Evolutionary conservation across 1,140 invertebrate genomes (phyloP).

Genomic region (Nasonia vitripennis): DNA sequence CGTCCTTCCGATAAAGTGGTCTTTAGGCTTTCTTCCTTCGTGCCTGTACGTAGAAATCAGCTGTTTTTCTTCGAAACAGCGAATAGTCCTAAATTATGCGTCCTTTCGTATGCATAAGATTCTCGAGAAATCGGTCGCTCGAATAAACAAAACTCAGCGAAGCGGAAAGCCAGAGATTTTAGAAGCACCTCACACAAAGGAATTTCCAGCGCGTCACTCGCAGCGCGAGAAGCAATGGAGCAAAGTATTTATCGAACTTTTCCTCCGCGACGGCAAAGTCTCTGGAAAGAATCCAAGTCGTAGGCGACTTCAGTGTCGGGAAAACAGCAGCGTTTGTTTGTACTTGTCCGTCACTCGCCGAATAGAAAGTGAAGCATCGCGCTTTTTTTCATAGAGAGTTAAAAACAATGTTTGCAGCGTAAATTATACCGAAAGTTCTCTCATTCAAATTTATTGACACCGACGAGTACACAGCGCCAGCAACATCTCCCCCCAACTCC

Average conservation of each 20-base stretch:
- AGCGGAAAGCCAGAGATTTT: too few species aligned
- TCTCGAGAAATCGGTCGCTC: too few species aligned
- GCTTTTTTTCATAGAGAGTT: not conserved
- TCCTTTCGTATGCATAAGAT: too few species aligned
- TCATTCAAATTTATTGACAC: not conserved
- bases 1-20: not conserved
- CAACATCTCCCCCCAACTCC: not conserved
- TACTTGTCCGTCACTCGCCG: not conserved
- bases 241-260: conserved; percentile 30
- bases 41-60: too few species aligned
- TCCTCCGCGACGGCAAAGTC: not conserved
- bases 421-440: not conserved
- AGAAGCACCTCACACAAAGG: not conserved
- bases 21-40: not conserved
- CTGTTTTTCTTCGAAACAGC: not conserved
- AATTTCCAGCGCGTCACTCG: conserved; percentile 1
- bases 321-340: conserved; percentile 23
- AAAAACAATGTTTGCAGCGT: not conserved
- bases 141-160: too few species aligned
- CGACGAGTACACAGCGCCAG: not conserved
- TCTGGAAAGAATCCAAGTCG: conserved; percentile 30
- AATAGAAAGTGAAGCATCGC: not conserved
- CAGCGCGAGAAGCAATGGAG: not conserved
- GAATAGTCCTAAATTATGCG: too few species aligned
- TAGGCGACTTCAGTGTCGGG: conserved; percentile 8